These are phyloP conservation scores for Ornithoptera priamus DNA, from an alignment of 2,888 invertebrate genomes.

Conservation along the genomic window DNA sequence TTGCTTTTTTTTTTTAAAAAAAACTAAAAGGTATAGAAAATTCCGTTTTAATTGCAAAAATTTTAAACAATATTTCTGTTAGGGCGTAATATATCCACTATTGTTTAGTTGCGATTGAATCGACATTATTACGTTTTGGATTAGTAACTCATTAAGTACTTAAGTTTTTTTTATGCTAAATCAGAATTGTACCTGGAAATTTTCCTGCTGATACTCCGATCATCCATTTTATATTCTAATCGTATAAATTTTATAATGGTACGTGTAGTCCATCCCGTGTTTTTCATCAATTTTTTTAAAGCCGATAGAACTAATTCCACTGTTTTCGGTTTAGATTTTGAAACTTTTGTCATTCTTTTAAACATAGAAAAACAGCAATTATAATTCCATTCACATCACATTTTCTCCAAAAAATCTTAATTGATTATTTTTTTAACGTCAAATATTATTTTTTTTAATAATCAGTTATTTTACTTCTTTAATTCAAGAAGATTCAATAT, in stretches of 20 bases:
- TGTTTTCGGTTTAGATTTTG: slow-evolving; percentile 37
- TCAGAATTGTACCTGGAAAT: slow-evolving; percentile 47
- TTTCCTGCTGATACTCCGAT: slow-evolving; percentile 49
- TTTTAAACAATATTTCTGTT: too few relatives aligned
- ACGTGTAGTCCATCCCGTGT: slow-evolving; percentile 60
- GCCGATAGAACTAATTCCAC: slow-evolving; percentile 55
- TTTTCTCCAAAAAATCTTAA: too few relatives aligned
- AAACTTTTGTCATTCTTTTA: background rate
- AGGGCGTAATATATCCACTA: too few relatives aligned
- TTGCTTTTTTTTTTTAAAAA: too few relatives aligned
- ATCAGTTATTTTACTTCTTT: background rate
- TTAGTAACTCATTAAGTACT: too few relatives aligned
- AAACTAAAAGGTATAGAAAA: too few relatives aligned
- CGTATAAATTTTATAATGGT: slow-evolving; percentile 63
- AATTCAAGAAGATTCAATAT: background rate
- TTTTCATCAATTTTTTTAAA: slow-evolving; percentile 55
- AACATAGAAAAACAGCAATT: background rate
- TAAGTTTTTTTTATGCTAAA: background rate
- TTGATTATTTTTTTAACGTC: too few relatives aligned
- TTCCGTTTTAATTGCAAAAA: too few relatives aligned
- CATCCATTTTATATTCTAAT: slow-evolving; percentile 48
- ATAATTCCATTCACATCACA: too few relatives aligned
- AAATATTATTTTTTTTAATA: background rate
- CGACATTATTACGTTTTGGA: too few relatives aligned
- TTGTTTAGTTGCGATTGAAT: too few relatives aligned